Conservation (phyloP, 2,888 invertebrate genomes). For the Dioctria linearis region DNA sequence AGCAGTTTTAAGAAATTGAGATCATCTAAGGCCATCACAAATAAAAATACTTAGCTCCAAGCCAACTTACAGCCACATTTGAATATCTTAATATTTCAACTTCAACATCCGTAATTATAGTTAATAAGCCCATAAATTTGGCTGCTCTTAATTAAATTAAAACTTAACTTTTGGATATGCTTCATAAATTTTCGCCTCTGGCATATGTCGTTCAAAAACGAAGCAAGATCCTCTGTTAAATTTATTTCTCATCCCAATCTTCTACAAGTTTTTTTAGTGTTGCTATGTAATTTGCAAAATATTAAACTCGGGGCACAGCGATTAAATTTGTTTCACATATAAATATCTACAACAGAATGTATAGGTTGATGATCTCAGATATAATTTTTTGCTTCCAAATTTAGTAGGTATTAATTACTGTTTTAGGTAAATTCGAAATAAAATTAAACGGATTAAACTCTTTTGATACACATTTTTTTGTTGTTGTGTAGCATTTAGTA, state of each 20-base stretch:
- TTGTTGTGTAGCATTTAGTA: background rate
- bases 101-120: too few relatives aligned
- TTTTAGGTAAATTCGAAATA: conserved; percentile 3
- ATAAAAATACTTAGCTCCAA: too few relatives aligned
- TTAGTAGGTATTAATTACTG: conserved; percentile 23
- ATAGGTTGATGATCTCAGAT: conserved; percentile 36
- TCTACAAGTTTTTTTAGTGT: conserved; percentile 3
- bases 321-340: conserved; percentile 7
- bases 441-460: background rate
- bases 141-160: too few relatives aligned
- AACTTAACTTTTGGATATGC: background rate
- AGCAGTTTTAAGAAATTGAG: too few relatives aligned
- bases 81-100: too few relatives aligned
- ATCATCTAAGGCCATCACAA: too few relatives aligned
- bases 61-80: too few relatives aligned
- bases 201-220: conserved; percentile 1
- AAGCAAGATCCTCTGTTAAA: too few relatives aligned
- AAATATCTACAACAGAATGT: conserved; percentile 3
- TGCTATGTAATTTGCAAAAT: conserved; percentile 31
- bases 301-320: conserved; percentile 12
- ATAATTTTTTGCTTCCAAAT: conserved; percentile 21
- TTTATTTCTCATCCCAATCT: too few relatives aligned
- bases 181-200: conserved; percentile 27
- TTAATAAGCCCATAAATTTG: too few relatives aligned
- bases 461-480: conserved; percentile 10